Conservation (phyloP, 2,797 vertebrate genomes). For the Sandelia bainsii region DNA sequence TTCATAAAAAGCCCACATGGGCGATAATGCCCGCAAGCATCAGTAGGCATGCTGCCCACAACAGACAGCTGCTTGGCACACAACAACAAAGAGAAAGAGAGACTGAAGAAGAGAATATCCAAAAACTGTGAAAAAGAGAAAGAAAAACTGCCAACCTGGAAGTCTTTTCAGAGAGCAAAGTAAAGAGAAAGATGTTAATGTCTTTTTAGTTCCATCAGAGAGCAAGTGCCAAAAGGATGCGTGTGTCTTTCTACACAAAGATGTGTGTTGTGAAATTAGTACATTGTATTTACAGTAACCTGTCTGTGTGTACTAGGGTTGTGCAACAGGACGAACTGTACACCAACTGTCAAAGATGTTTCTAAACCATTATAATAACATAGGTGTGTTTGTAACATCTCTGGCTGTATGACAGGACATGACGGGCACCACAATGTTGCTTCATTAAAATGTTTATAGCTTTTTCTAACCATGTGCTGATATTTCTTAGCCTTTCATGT, state of each 20-base stretch:
- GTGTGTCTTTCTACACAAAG: conserved; percentile 14
- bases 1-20: conserved; percentile 1
- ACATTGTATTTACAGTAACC: neutral
- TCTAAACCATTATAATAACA: neutral
- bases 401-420: no score
- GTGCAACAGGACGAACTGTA: no score
- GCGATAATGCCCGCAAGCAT: neutral
- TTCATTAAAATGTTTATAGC: neutral
- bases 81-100: neutral
- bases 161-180: conserved; percentile 35
- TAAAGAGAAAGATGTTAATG: conserved; percentile 59
- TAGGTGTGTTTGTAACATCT: no score
- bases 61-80: conserved; percentile 2
- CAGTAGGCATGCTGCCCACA: neutral
- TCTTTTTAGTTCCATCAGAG: conserved; percentile 19
- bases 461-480: neutral
- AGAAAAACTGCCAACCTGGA: conserved; percentile 11
- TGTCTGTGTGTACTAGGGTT: neutral
- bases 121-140: conserved; percentile 24
- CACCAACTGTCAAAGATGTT: neutral
- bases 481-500: neutral
- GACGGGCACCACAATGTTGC: no score
- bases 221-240: conserved; percentile 26
- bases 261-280: conserved; percentile 5
- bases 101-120: neutral